A percentile compares a stretch with the other conserved stretches of the same genome.
phyloP scores from a whole-genome alignment of 2,113 vertebrate species.

The Ictalurus punctatus region DNA sequence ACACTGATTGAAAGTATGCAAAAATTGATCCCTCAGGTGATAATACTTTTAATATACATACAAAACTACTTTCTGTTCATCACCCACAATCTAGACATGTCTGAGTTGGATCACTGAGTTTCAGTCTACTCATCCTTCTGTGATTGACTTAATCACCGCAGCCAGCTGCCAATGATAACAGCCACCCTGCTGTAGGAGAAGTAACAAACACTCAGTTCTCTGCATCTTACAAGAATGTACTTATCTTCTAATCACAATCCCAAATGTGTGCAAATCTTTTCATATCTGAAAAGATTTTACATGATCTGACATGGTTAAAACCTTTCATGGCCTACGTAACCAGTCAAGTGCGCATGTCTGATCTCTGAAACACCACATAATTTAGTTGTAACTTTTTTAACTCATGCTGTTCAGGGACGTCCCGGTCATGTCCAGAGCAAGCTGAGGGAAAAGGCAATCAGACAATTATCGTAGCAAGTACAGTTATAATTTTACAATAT shows the following conservation, averaged over 20 bases:
- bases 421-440: neutral
- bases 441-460: neutral
- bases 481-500: neutral
- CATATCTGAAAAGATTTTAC: too few species aligned
- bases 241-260: neutral
- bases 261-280: neutral
- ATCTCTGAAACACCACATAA: neutral
- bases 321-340: neutral
- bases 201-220: too few species aligned
- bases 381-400: neutral
- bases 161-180: slow-evolving; percentile 48
- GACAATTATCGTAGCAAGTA: neutral
- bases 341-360: neutral
- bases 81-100: neutral
- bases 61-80: neutral
- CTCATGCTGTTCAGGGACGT: neutral
- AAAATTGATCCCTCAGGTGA: neutral
- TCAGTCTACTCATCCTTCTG: slow-evolving; percentile 36
- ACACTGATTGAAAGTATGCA: neutral
- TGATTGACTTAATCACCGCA: slow-evolving; percentile 36
- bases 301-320: neutral
- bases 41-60: neutral
- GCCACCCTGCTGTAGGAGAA: neutral
- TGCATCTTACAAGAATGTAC: neutral
- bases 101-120: slow-evolving; percentile 25